A percentile compares a stretch with the other conserved stretches of the same genome.
Conservation (phyloP, 2,113 vertebrate species). For the Tragelaphus scriptus region DNA sequence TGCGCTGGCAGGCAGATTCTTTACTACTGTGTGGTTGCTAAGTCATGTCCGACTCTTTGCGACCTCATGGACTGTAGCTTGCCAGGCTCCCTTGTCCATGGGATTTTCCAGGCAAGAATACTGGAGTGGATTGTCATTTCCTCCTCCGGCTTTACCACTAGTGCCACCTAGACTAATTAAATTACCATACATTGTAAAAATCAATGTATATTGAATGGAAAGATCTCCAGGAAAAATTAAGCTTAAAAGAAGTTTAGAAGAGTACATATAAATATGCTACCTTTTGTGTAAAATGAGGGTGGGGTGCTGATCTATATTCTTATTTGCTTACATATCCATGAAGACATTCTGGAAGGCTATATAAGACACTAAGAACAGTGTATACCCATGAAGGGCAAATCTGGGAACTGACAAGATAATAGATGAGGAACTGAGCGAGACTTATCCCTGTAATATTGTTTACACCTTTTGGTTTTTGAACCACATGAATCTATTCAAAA, state of each 20-base stretch:
- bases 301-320: background rate
- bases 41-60: background rate
- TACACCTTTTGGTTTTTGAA: background rate
- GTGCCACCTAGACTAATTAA: background rate
- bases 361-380: background rate
- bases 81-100: background rate
- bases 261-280: background rate
- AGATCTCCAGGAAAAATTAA: background rate
- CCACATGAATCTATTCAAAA: background rate
- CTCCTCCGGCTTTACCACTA: background rate
- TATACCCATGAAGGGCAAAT: background rate
- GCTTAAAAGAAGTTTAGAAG: background rate
- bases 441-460: background rate
- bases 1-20: background rate
- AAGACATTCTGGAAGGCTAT: background rate
- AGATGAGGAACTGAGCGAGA: background rate
- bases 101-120: background rate
- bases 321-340: background rate
- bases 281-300: background rate
- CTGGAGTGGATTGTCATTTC: background rate
- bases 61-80: background rate
- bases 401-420: background rate
- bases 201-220: background rate
- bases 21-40: background rate
- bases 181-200: background rate